phyloP scores from a whole-genome alignment of 2,113 vertebrate species.

The Gallinago media region DNA sequence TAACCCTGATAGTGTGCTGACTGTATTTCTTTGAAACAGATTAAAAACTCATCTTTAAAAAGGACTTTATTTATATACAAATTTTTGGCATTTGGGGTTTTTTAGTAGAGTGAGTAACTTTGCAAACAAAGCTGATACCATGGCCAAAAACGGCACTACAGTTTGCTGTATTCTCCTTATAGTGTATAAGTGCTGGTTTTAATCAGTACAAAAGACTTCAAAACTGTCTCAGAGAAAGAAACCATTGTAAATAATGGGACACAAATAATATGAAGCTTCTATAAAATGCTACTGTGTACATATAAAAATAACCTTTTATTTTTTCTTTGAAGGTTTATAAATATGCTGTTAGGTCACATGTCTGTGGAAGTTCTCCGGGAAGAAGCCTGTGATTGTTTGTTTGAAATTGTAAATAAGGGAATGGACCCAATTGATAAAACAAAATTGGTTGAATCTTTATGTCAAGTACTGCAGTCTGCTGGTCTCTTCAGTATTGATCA shows the following conservation, averaged over 20 bases:
- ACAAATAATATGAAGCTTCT: not conserved
- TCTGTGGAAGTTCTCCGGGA: constrained; percentile 95
- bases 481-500: constrained; percentile 96
- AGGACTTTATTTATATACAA: not conserved
- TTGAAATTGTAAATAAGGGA: constrained; percentile 98
- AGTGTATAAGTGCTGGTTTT: not conserved
- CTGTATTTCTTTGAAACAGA: not conserved
- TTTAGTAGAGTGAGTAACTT: not conserved
- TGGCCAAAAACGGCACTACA: not conserved
- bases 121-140: not conserved
- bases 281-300: not conserved
- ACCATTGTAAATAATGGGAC: not conserved
- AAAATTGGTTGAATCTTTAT: constrained; percentile 96
- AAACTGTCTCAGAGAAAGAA: not conserved
- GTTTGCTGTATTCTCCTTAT: not conserved
- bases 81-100: not conserved
- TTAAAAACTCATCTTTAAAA: not conserved
- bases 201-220: not conserved
- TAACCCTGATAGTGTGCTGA: not conserved
- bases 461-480: constrained; percentile 92
- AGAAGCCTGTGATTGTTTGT: constrained; percentile 98
- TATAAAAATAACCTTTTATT: not conserved
- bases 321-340: constrained; percentile 87
- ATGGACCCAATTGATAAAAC: constrained; percentile 99
- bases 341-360: constrained; percentile 97